phyloP scores from a whole-genome alignment of 2,113 vertebrate species.

The Tursiops truncatus region DNA sequence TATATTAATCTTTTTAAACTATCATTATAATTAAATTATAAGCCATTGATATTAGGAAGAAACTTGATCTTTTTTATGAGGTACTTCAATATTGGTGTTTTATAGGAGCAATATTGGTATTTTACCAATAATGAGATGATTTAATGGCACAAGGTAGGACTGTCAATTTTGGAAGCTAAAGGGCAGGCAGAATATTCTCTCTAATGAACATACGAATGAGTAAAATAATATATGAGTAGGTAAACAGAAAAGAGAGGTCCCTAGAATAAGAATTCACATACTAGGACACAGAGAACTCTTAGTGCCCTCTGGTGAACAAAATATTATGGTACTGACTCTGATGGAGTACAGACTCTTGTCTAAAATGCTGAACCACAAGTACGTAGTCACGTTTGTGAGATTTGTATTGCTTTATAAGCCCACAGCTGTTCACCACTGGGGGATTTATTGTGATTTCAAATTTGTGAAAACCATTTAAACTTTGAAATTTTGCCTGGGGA shows the following conservation, averaged over 20 bases:
- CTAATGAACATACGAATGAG: neutral
- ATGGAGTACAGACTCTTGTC: neutral
- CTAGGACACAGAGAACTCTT: neutral
- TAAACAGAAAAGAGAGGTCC: neutral
- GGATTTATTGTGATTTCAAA: neutral
- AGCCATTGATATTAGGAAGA: neutral
- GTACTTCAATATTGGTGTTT: neutral
- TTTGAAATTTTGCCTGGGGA: neutral
- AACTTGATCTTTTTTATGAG: neutral
- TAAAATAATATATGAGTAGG: neutral
- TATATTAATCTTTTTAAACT: neutral
- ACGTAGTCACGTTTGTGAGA: neutral
- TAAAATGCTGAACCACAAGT: neutral
- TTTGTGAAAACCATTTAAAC: neutral
- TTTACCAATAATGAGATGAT: neutral
- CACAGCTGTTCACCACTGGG: neutral
- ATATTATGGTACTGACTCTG: neutral
- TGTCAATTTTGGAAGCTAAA: neutral
- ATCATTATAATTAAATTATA: neutral
- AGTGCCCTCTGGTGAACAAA: neutral
- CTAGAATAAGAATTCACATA: neutral
- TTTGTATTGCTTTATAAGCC: neutral
- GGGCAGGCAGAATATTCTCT: neutral
- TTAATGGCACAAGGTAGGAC: neutral
- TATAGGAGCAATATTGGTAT: neutral